phyloP scores from a whole-genome alignment of 1,140 invertebrate species.

The Nymphalis io region DNA sequence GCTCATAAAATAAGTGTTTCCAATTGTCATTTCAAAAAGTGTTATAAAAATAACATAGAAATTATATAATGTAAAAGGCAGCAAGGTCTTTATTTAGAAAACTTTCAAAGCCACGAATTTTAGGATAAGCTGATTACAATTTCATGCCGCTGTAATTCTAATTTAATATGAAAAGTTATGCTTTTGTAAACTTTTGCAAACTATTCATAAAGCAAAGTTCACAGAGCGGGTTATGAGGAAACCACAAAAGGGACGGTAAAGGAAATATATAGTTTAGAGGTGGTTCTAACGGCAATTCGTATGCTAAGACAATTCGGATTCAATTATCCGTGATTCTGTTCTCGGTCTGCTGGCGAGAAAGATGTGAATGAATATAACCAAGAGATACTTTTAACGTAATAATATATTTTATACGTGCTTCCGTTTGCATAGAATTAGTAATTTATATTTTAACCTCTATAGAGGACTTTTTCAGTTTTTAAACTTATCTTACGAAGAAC shows the following conservation, averaged over 20 bases:
- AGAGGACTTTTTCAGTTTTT: too few species aligned
- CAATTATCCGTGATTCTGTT: constrained; percentile 22
- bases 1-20: too few species aligned
- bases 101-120: not conserved
- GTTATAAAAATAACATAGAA: too few species aligned
- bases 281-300: constrained; percentile 18
- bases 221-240: not conserved
- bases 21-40: too few species aligned
- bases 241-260: constrained; percentile 9
- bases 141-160: constrained; percentile 1
- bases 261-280: constrained; percentile 11
- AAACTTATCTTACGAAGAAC: too few species aligned
- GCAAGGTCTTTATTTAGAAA: not conserved
- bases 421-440: too few species aligned
- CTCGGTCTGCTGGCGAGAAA: constrained; percentile 15
- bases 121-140: not conserved
- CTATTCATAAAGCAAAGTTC: constrained; percentile 21
- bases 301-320: constrained; percentile 28
- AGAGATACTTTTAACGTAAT: not conserved
- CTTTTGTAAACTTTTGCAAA: constrained; percentile 10
- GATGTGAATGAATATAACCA: constrained; percentile 22
- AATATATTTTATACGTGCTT: too few species aligned
- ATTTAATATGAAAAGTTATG: constrained; percentile 9
- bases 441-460: too few species aligned
- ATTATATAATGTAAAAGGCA: too few species aligned